Conservation (phyloP, 2,888 invertebrate genomes). For the Trileptium ribeirensis region DNA sequence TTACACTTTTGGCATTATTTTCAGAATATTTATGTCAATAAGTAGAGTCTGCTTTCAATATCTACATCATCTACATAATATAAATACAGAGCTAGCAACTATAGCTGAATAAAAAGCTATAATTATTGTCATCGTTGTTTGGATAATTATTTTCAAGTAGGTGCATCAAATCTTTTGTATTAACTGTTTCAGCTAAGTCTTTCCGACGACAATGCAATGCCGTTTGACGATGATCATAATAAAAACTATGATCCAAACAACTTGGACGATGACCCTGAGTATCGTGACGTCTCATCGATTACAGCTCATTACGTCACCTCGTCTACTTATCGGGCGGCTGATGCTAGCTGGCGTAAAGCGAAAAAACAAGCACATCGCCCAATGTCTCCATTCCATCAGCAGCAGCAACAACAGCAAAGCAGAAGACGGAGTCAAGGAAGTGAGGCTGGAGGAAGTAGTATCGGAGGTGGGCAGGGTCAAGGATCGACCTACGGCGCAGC, state of each 20-base stretch:
- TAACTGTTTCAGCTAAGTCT: background rate
- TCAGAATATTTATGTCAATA: too few relatives aligned
- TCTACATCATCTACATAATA: too few relatives aligned
- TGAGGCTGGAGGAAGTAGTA: background rate
- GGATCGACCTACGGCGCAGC: background rate
- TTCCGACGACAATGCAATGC: background rate
- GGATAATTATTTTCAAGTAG: too few relatives aligned
- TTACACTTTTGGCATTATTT: too few relatives aligned
- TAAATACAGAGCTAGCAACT: too few relatives aligned
- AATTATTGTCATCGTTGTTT: too few relatives aligned
- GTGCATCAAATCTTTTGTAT: too few relatives aligned
- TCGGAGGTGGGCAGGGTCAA: too few relatives aligned
- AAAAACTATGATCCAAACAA: background rate
- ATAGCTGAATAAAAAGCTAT: too few relatives aligned
- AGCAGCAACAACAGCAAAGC: background rate
- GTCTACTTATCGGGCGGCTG: background rate
- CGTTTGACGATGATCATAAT: background rate
- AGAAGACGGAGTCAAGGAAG: background rate
- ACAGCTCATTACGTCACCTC: background rate
- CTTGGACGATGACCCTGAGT: background rate
- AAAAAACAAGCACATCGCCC: background rate
- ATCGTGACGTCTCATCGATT: background rate
- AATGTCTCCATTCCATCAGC: background rate
- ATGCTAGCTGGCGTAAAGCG: background rate
- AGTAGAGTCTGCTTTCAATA: too few relatives aligned